These are phyloP conservation scores for Choristoneura fumiferana DNA, from an alignment of 1,140 invertebrate species.

Conservation along the genomic window DNA sequence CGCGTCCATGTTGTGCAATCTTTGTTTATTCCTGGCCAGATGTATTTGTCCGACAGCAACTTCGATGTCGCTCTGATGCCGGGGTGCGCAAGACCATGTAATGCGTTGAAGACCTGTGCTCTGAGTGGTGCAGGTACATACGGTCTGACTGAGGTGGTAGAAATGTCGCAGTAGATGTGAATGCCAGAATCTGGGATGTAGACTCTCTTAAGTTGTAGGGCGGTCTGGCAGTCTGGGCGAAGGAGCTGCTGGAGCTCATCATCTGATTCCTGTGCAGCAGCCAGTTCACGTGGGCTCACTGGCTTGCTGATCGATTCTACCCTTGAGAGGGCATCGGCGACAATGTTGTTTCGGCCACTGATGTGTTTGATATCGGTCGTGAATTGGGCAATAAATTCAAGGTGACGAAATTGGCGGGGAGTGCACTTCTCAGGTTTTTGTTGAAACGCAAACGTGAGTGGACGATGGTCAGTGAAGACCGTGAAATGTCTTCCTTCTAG, in stretches of 20 bases:
- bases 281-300: too few relatives aligned
- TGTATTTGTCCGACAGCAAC: too few relatives aligned
- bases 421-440: background rate
- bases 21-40: too few relatives aligned
- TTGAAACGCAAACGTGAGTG: background rate
- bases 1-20: too few relatives aligned
- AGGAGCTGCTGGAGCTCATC: too few relatives aligned
- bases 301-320: too few relatives aligned
- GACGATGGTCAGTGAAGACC: background rate
- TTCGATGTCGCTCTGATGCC: background rate
- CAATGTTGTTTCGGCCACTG: conserved; percentile 36
- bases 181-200: background rate
- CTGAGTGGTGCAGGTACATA: background rate
- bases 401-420: background rate
- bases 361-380: conserved; percentile 28
- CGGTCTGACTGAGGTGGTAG: background rate
- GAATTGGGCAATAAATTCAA: conserved; percentile 37
- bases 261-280: too few relatives aligned
- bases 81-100: background rate
- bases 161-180: background rate
- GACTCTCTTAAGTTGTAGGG: background rate
- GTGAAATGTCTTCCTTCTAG: background rate
- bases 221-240: too few relatives aligned
- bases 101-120: background rate
- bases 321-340: conserved; percentile 28